A percentile compares a stretch with the other conserved stretches of the same genome.
These are phyloP conservation scores for Tetraneura akinire DNA, from an alignment of 1,140 invertebrate genomes.

Conservation along the genomic window DNA sequence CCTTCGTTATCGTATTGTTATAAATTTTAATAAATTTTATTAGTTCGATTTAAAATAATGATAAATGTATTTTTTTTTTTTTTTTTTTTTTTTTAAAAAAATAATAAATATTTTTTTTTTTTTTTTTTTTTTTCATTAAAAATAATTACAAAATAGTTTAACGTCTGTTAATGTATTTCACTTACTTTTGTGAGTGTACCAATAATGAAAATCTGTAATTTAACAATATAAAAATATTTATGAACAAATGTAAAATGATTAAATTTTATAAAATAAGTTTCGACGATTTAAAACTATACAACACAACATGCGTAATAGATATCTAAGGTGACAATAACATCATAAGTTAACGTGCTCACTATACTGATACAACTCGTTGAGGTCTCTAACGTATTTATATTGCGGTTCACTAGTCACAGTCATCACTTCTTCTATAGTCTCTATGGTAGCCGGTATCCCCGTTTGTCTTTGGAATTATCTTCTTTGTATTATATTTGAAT, in stretches of 20 bases:
- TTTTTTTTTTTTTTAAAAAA: too few species aligned
- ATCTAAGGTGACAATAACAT: slow-evolving; percentile 39
- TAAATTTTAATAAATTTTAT: too few species aligned
- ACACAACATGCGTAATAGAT: background rate
- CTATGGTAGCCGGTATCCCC: slow-evolving; percentile 12
- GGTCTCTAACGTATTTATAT: slow-evolving; percentile 46
- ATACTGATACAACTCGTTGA: slow-evolving; percentile 31
- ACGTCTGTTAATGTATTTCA: background rate
- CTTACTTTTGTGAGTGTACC: background rate
- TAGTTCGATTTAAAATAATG: too few species aligned
- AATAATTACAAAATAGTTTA: background rate
- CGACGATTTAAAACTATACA: background rate
- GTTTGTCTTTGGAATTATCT: background rate
- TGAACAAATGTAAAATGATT: background rate
- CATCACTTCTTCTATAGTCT: slow-evolving; percentile 4
- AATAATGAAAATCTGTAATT: background rate
- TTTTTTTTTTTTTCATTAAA: too few species aligned
- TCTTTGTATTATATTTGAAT: background rate
- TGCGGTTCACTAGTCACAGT: slow-evolving; percentile 38
- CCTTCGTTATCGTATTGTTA: too few species aligned
- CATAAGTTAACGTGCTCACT: slow-evolving; percentile 38
- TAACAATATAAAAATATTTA: background rate
- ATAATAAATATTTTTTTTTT: too few species aligned
- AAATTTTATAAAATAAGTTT: background rate
- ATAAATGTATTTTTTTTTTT: too few species aligned